Conservation (phyloP, 2,797 vertebrate species). For the Potorous gilbertii region DNA sequence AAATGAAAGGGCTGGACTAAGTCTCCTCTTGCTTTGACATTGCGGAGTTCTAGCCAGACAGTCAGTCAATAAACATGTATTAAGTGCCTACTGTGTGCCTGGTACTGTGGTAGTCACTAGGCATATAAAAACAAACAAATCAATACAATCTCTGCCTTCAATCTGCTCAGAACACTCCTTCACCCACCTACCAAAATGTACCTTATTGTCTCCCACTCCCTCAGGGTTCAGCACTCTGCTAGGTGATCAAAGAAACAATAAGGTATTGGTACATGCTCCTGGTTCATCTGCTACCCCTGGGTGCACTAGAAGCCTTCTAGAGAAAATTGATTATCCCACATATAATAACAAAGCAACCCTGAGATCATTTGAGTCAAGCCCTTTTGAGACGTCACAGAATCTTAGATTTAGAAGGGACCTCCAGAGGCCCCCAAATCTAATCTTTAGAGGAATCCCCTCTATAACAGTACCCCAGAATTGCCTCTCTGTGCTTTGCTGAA, state of each 20-base stretch:
- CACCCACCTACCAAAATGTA: not conserved
- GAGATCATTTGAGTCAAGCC: not conserved
- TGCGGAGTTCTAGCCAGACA: not conserved
- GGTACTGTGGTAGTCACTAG: not conserved
- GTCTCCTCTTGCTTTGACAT: not conserved
- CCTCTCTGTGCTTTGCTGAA: not conserved
- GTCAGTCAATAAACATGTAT: not conserved
- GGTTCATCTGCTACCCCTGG: not conserved
- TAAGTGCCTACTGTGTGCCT: not conserved
- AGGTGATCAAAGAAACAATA: not conserved
- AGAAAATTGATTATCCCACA: not conserved
- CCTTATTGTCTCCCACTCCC: not conserved
- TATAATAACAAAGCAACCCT: not conserved
- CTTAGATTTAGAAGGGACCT: not conserved
- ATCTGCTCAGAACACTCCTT: not conserved
- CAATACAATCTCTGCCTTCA: not conserved
- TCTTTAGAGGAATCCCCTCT: not conserved
- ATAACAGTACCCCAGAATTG: not conserved
- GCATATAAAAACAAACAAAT: not conserved
- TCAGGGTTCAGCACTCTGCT: not conserved
- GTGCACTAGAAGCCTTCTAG: not conserved
- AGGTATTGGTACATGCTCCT: not conserved
- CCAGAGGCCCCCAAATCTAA: not conserved
- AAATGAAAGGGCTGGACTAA: not conserved
- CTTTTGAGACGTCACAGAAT: not conserved